Base-by-base conservation (phyloP, 2,888 invertebrate genomes). In the Thereva unica region DNA sequence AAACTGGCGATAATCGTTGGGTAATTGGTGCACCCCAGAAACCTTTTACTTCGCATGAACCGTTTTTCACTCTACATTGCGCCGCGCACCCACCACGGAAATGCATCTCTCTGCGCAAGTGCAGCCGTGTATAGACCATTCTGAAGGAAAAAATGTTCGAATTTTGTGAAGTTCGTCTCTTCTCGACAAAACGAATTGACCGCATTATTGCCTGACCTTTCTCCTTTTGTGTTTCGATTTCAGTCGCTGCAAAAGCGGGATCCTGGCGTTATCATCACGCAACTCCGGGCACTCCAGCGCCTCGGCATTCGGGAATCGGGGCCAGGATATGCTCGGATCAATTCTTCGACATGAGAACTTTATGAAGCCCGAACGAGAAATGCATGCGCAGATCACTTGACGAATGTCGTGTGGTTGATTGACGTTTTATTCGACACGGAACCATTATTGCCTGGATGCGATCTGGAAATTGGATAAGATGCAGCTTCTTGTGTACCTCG, bases 341-440 rank as follows among this genome's bases (percentile, higher is more conserved):
- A 38, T 59, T 59, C 59, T 59, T 23, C 2, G 45, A 49, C 59
- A 59, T 59, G 59, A 59, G 59, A 59, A 59, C 49, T 59, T 49
- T 49, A 59, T 49, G 49, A 59, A 59, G 10, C 45, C 12, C 40
- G 12, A 59, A 40, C 42, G 37, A 59, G 12, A 59, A 47, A 37
- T 59, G 47, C 49, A 59, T 47, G 47, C 47, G 59, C 59, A 45
- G 49, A 59, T 59, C 59, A 37, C n/a, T 59, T 59, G 59, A 59
- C 59, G 45, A 10, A 23, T 59, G 59, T 59, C 59, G 59, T 59
- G 59, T 59, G 59, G 59, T 59, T 59, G 59, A 59, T 59, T 59
- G 59, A 59, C 59, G 59, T 59, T 41, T 45, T 40, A 47, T 42
- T 59, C 59, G 59, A 34, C 59, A 59, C 59, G 59, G 47, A 34